Percentiles rank a stretch among this genome's conserved stretches.
These are phyloP conservation scores for Valencia hispanica DNA, from an alignment of 2,797 vertebrate species.

Conservation along the genomic window DNA sequence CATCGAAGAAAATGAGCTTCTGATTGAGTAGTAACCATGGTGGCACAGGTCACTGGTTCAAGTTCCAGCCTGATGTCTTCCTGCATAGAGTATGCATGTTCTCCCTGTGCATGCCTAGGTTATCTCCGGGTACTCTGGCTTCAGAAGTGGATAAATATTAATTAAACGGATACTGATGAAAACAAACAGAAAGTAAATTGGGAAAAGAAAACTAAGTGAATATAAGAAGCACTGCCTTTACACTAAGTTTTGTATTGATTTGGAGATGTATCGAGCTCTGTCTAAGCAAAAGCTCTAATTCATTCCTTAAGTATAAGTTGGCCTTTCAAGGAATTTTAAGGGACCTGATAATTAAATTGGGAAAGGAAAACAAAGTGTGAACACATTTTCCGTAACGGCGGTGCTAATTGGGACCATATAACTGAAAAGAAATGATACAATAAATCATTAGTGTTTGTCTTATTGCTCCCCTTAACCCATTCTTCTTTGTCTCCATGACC, in stretches of 20 bases:
- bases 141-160: not conserved
- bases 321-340: not conserved
- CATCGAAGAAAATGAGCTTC: not conserved
- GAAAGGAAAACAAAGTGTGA: not conserved
- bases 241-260: not conserved
- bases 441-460: constrained; percentile 36
- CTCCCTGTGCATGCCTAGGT: not conserved
- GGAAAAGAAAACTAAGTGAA: not conserved
- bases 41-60: not conserved
- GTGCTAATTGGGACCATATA: constrained; percentile 5
- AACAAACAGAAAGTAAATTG: not conserved
- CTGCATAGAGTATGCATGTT: not conserved
- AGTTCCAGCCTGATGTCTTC: not conserved
- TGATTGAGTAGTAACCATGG: not conserved
- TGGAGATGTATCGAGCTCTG: not conserved
- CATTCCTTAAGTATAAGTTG: not conserved
- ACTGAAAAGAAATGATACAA: constrained; percentile 9
- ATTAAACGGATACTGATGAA: not conserved
- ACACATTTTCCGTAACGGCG: not conserved
- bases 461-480: constrained; percentile 13
- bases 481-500: constrained; percentile 38
- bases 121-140: not conserved
- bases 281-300: not conserved
- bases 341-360: not conserved
- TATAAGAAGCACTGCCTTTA: not conserved